These are phyloP conservation scores for Malurus alboscapulatus DNA, from an alignment of 2,113 vertebrate species.

Conservation along the genomic window DNA sequence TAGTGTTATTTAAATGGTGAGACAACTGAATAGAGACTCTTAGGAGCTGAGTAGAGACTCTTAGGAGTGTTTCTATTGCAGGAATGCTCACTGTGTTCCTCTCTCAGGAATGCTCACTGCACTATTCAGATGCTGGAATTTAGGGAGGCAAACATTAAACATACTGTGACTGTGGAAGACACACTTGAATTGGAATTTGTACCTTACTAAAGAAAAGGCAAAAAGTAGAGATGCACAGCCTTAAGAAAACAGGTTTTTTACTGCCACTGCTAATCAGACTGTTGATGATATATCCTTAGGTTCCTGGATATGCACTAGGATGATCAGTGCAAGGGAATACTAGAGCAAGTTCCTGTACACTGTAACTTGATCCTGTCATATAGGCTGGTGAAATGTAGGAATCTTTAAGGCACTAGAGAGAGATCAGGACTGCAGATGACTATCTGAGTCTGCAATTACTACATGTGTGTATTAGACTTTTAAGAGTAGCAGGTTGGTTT, in stretches of 20 bases:
- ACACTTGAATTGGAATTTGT: neutral
- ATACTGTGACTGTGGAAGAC: neutral
- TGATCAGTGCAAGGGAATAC: neutral
- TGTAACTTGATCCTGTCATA: neutral
- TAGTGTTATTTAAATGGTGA: neutral
- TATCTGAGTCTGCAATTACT: neutral
- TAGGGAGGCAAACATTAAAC: neutral
- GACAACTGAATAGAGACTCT: neutral
- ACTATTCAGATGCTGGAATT: neutral
- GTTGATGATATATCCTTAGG: neutral
- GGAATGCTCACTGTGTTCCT: neutral
- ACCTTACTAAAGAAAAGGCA: neutral
- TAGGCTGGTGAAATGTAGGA: neutral
- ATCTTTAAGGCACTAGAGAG: neutral
- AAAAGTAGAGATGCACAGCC: neutral
- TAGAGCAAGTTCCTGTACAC: accelerated
- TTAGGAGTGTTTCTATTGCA: neutral
- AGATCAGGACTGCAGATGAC: neutral
- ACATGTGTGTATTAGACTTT: neutral
- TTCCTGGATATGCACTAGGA: neutral
- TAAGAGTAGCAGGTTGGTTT: neutral
- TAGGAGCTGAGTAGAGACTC: neutral
- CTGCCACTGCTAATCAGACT: neutral
- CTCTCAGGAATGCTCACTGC: neutral
- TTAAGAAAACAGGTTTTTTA: neutral